A percentile compares a stretch with the other conserved stretches of the same genome.
phyloP scores from a whole-genome alignment of 2,888 invertebrate species.

The Mythimna loreyi region DNA sequence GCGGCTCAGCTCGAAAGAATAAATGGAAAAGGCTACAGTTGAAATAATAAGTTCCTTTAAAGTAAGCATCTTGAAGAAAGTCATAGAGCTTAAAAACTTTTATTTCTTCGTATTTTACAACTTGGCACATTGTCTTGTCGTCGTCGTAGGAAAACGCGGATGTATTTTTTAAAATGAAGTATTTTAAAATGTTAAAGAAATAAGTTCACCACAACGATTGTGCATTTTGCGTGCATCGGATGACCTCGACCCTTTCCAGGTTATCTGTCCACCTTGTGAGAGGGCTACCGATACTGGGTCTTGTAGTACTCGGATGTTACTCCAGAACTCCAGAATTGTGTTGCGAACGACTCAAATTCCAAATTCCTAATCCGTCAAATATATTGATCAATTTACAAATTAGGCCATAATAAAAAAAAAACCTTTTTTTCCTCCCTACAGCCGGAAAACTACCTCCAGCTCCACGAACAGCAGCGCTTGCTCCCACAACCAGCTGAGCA shows the following conservation, averaged over 20 bases:
- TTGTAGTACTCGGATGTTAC: no score
- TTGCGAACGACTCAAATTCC: no score
- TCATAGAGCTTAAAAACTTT: slow-evolving; percentile 2
- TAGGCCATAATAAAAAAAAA: background rate
- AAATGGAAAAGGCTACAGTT: slow-evolving; percentile 21
- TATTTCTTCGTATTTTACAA: slow-evolving; percentile 6
- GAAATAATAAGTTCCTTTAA: slow-evolving; percentile 9
- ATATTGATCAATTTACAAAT: no score
- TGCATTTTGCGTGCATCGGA: no score
- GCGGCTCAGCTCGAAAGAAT: background rate
- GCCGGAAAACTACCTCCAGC: slow-evolving; percentile 87
- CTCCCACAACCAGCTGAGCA: slow-evolving; percentile 84
- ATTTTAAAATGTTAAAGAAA: background rate
- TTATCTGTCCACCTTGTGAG: no score
- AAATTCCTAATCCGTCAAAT: no score
- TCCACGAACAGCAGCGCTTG: slow-evolving; percentile 88
- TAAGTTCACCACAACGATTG: no score
- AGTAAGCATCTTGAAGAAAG: slow-evolving; percentile 7
- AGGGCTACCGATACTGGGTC: no score
- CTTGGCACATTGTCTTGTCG: background rate
- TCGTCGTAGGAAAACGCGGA: background rate
- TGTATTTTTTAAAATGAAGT: background rate
- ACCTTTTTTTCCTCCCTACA: slow-evolving; percentile 57
- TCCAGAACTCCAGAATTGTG: no score
- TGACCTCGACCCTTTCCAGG: no score